Conservation (phyloP, 2,888 invertebrate species). For the Microplitis manilae region DNA sequence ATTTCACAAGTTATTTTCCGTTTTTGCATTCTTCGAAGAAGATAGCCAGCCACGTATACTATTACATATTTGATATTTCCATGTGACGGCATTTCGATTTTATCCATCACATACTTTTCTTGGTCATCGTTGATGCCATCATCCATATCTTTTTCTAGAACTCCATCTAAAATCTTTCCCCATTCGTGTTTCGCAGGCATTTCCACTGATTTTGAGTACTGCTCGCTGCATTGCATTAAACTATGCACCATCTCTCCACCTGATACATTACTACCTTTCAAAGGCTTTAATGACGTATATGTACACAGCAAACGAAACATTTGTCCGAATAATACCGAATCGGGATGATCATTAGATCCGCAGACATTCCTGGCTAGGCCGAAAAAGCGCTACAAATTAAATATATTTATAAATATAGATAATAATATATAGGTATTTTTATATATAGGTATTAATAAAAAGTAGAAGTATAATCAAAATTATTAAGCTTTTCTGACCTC, state of each 20-base stretch:
- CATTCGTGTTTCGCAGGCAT: constrained; percentile 25
- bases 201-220: constrained; percentile 7
- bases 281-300: constrained; percentile 48
- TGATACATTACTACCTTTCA: constrained; percentile 46
- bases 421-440: no score
- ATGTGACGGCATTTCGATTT: no score
- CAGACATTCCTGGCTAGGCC: constrained; percentile 45
- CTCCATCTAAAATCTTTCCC: not conserved
- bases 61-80: no score
- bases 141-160: no score
- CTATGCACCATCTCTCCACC: constrained; percentile 41
- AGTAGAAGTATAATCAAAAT: not conserved
- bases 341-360: constrained; percentile 50
- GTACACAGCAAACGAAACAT: constrained; percentile 43
- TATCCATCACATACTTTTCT: no score
- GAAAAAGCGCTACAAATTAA: constrained; percentile 46
- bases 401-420: no score
- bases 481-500: constrained; percentile 24
- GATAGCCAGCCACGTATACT: no score
- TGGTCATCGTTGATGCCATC: no score
- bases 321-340: constrained; percentile 42
- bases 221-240: constrained; percentile 39
- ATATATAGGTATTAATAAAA: not conserved
- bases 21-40: no score
- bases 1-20: no score